Conservation (phyloP, 2,113 vertebrate species). For the Pollimyrus isidori region DNA sequence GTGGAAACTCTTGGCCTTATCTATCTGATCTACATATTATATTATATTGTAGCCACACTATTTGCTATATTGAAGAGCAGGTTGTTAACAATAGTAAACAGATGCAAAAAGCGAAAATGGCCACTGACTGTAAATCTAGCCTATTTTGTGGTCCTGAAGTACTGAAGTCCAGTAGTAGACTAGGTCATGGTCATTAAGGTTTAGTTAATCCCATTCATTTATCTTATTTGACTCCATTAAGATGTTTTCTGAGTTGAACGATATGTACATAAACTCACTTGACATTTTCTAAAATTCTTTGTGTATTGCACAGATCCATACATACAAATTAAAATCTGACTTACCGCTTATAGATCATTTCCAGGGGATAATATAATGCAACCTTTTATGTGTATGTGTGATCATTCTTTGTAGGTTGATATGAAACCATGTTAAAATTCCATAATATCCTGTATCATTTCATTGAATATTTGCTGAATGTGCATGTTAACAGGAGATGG, state of each 20-base stretch:
- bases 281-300: background rate
- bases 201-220: conserved; percentile 44
- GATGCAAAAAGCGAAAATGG: background rate
- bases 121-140: background rate
- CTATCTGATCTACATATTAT: background rate
- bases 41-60: background rate
- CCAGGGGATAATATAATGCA: background rate
- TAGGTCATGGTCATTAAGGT: conserved; percentile 8
- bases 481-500: conserved; percentile 67
- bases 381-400: background rate
- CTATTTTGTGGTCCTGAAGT: background rate
- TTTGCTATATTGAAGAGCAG: background rate
- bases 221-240: conserved; percentile 43
- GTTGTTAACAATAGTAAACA: background rate
- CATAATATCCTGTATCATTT: background rate
- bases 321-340: background rate
- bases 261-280: conserved; percentile 11
- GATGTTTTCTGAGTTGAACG: conserved; percentile 26
- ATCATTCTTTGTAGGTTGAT: background rate
- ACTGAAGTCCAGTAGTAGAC: background rate
- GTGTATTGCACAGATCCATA: background rate
- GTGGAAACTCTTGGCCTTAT: background rate
- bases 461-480: background rate
- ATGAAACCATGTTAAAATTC: background rate
- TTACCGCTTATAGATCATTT: background rate